phyloP scores from a whole-genome alignment of 2,113 vertebrate species.

The Sebastes schlegelii region DNA sequence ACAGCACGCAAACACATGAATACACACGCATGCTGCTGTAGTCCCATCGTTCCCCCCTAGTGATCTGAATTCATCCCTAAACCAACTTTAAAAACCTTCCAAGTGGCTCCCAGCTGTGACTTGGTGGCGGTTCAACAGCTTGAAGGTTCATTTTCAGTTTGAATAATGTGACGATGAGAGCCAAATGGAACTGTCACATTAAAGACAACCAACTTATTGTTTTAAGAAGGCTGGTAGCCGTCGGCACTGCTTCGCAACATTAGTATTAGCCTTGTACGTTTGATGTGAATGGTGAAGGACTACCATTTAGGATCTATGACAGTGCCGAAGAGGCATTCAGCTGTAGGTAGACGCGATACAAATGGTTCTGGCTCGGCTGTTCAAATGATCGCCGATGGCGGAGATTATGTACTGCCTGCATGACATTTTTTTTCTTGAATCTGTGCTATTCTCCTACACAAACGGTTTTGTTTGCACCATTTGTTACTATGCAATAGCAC shows the following conservation, averaged over 20 bases:
- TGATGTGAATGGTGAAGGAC: conserved; percentile 38
- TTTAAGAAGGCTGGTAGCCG: conserved; percentile 23
- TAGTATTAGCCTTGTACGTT: conserved; percentile 28
- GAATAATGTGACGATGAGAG: conserved; percentile 47
- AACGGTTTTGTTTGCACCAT: conserved; percentile 57
- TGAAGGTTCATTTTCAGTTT: conserved; percentile 64
- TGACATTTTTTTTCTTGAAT: conserved; percentile 55
- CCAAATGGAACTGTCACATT: conserved; percentile 47
- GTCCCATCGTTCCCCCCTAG: conserved; percentile 38
- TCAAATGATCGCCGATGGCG: conserved; percentile 39
- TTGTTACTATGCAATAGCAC: conserved; percentile 60
- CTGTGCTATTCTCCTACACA: conserved; percentile 55
- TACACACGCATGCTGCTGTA: not conserved
- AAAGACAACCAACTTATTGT: conserved; percentile 50
- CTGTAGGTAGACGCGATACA: conserved; percentile 40
- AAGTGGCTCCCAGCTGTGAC: conserved; percentile 68
- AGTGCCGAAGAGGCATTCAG: conserved; percentile 12
- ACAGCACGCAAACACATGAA: not conserved
- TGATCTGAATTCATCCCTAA: conserved; percentile 56
- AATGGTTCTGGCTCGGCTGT: conserved; percentile 28
- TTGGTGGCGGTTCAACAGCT: conserved; percentile 59
- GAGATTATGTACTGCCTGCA: conserved; percentile 52
- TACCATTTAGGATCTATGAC: conserved; percentile 5
- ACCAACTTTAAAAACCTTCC: conserved; percentile 53
- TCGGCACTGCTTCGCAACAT: conserved; percentile 22